Evolutionary conservation across 2,888 invertebrate genomes (phyloP), one percentile per base, ranked within the genome.

Genomic region (Sycophila texana): DNA sequence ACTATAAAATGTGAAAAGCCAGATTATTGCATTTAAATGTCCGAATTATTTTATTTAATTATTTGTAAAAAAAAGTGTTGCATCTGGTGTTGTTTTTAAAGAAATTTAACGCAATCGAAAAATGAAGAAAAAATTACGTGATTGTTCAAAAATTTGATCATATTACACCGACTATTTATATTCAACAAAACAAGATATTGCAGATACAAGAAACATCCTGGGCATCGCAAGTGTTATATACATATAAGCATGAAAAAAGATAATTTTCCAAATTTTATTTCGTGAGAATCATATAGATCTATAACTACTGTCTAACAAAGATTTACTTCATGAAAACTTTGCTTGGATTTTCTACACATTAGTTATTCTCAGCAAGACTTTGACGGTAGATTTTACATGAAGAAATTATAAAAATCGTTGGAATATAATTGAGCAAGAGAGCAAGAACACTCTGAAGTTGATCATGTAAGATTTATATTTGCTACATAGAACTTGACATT

Each of bases 361-460:
- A 61, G 68, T 77, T 74, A 58, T 71, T 66, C 49, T 71, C 18
- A 65, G 18, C 68, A 51, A 70, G 57, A 70, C 68, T 13, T 61
- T 47, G 60, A 60, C 66, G 66, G 67, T 77, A 81, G 71, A 79
- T 81, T 81, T 81, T 81, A 71, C 79, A 81, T 74, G 30, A 51
- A 68, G 22, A 65, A 72, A 71, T 51, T 55, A 74, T 70, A 55
- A 49, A 72, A 60, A 58, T 7, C 30, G 20, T 60, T 39, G 30
- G 20, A 73, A 72, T n/a, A 14, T 72, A 12, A 49, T 53, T 55
- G 18, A 63, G 26, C 16, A 12, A 61, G 49, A 60, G 30, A 67
- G 39, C 51, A 47, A 75, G 63, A 13, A 65, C 26, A 71, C 30
- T 68, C 72, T 47, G 30, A 75, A 26, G 26, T 73, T 51, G 53